Base-by-base conservation (phyloP, 2,888 invertebrate genomes). In the Caenorhabditis doughertyi region DNA sequence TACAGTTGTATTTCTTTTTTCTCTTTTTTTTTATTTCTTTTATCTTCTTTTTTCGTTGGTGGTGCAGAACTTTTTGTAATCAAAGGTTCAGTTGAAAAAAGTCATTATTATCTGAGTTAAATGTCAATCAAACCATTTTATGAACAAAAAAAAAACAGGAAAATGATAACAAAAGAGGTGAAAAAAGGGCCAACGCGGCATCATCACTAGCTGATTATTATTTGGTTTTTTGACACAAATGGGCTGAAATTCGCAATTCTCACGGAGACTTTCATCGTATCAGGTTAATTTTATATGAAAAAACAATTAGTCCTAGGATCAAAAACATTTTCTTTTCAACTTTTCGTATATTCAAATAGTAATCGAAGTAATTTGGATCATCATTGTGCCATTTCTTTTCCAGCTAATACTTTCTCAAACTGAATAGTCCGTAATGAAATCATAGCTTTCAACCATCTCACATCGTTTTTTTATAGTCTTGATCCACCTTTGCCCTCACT, bases 71-170 rank as follows among this genome's bases (percentile, higher is more conserved):
- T n/a, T n/a, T n/a, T n/a, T 25, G 25, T 55, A 29, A 3, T 21
- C 21, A 53, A 25, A 13, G 13, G 56, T 29, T 8, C 27, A 53
- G 3, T 11, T 55, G 27, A 29, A n/a, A 55, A 29, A 4, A 18
- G 58, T 35, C 35, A 58, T 18, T n/a, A 21, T 58, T 32, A 18
- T 8, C 13, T 47, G 47, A 4, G 18, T 51, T 11, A 29, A 64
- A 21, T 64, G 64, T 47, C 64, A 49, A 64, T 65, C 65, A 49
- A 21, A 47, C 4, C 18, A 32, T 29, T 47, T 16, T 32, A 42
- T 13, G 13, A 51, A 51, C 13, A 39, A 18, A 65, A 67, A 67
- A 65, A 67, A 67, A 53, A 53, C 25, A 51, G n/a, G 35, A 3
- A 39, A 53, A 39, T 39, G 68, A 53, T 53, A 55, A 42, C 18